A percentile compares a stretch with the other conserved stretches of the same genome.
phyloP scores from a whole-genome alignment of 2,113 vertebrate species.

The Pyxicephalus adspersus region DNA sequence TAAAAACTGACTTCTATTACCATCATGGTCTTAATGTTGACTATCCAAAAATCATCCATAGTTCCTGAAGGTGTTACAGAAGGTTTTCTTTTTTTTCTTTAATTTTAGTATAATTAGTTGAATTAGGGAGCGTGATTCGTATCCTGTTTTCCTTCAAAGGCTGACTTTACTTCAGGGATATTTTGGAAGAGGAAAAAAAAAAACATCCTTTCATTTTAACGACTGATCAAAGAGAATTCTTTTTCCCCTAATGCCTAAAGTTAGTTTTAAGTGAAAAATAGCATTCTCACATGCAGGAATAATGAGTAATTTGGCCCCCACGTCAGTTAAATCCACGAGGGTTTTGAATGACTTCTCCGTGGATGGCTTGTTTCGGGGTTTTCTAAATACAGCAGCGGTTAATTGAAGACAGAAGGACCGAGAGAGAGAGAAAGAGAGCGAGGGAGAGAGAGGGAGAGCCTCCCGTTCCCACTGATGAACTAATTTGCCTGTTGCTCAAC shows the following conservation, averaged over 20 bases:
- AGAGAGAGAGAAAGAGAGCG: no score
- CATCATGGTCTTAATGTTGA: background rate
- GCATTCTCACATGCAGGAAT: conserved; percentile 49
- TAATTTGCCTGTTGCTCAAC: conserved; percentile 49
- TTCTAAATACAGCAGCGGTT: conserved; percentile 51
- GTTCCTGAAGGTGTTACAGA: background rate
- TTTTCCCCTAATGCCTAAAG: conserved; percentile 43
- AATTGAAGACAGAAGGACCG: conserved; percentile 20
- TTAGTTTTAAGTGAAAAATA: conserved; percentile 45
- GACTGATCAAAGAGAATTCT: conserved; percentile 38
- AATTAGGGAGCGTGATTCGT: background rate
- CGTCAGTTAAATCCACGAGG: conserved; percentile 44
- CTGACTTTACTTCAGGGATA: conserved; percentile 26
- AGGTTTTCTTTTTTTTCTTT: background rate
- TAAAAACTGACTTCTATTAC: background rate
- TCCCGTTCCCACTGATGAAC: background rate
- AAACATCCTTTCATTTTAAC: conserved; percentile 33
- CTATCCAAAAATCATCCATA: background rate
- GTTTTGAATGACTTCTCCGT: conserved; percentile 38
- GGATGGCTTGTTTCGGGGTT: background rate
- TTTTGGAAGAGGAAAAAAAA: conserved; percentile 17
- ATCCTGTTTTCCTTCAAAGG: conserved; percentile 15
- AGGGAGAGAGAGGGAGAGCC: no score
- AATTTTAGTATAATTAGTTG: background rate
- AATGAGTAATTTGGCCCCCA: conserved; percentile 50